These are phyloP conservation scores for Drosophila lowei DNA, from an alignment of 1,140 invertebrate species.

Conservation along the genomic window DNA sequence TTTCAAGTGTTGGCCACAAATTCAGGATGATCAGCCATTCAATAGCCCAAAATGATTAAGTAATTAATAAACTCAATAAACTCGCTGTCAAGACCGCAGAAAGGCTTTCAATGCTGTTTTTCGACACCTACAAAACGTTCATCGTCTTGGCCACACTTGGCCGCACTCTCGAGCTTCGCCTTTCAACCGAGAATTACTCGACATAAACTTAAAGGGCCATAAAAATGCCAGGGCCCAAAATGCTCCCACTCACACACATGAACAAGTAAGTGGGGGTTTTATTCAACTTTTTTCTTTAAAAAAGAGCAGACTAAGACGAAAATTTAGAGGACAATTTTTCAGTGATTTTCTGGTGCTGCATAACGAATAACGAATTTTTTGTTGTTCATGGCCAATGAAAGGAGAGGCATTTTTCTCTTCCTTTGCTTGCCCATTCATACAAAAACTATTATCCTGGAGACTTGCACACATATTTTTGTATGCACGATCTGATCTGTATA, in stretches of 20 bases:
- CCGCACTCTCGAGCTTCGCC: constrained; percentile 37
- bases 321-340: constrained; percentile 27
- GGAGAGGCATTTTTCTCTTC: constrained; percentile 36
- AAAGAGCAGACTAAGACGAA: constrained; percentile 11
- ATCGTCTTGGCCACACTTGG: constrained; percentile 42
- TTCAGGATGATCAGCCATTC: not conserved
- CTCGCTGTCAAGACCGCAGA: constrained; percentile 7
- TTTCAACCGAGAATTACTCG: constrained; percentile 60
- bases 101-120: constrained; percentile 14
- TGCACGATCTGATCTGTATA: constrained; percentile 12
- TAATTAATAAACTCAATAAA: constrained; percentile 49
- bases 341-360: constrained; percentile 15
- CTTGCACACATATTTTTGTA: constrained; percentile 5
- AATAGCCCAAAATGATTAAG: constrained; percentile 40
- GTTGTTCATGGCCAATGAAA: constrained; percentile 40
- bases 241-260: constrained; percentile 67
- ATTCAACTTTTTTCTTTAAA: constrained; percentile 37
- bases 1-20: too few species aligned
- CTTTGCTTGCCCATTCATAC: constrained; percentile 38
- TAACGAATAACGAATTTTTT: constrained; percentile 20
- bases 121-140: constrained; percentile 22
- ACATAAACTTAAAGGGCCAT: constrained; percentile 75
- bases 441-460: not conserved
- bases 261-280: constrained; percentile 56
- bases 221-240: constrained; percentile 66